A percentile compares a stretch with the other conserved stretches of the same genome.
Conservation (phyloP, 2,113 vertebrate species). For the Grallaria varia region DNA sequence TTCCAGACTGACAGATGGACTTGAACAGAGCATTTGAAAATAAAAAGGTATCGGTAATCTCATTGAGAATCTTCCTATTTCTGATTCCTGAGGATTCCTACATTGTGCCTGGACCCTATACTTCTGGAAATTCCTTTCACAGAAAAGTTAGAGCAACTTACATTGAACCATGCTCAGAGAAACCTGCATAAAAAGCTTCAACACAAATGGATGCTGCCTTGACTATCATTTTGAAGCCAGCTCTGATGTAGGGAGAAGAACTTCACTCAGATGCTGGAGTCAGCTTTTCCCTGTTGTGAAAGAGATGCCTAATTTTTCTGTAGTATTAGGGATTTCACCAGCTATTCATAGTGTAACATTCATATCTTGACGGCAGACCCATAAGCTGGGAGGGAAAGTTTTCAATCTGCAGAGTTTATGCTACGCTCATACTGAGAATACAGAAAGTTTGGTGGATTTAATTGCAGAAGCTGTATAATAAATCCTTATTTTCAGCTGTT, state of each 20-base stretch:
- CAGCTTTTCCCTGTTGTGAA: not conserved
- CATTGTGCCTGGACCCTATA: not conserved
- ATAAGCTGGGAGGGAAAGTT: not conserved
- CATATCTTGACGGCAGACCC: not conserved
- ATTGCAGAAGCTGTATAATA: not conserved
- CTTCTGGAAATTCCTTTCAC: not conserved
- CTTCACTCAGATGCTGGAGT: not conserved
- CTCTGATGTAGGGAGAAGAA: not conserved
- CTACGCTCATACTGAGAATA: not conserved
- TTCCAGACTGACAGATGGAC: not conserved
- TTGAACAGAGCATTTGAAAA: not conserved
- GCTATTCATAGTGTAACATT: not conserved
- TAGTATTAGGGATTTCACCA: not conserved
- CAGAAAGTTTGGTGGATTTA: not conserved
- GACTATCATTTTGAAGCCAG: rapidly evolving
- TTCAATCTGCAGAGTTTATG: not conserved
- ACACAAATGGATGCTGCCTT: not conserved
- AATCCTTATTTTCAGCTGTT: not conserved
- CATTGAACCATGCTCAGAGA: not conserved
- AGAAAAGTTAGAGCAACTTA: not conserved
- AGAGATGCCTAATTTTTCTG: not conserved
- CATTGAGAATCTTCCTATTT: not conserved
- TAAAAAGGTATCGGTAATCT: not conserved
- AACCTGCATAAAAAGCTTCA: not conserved
- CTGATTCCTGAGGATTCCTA: not conserved